Evolutionary conservation across 2,113 vertebrate genomes (phyloP).

Genomic region (Sporophila hypoxantha): DNA sequence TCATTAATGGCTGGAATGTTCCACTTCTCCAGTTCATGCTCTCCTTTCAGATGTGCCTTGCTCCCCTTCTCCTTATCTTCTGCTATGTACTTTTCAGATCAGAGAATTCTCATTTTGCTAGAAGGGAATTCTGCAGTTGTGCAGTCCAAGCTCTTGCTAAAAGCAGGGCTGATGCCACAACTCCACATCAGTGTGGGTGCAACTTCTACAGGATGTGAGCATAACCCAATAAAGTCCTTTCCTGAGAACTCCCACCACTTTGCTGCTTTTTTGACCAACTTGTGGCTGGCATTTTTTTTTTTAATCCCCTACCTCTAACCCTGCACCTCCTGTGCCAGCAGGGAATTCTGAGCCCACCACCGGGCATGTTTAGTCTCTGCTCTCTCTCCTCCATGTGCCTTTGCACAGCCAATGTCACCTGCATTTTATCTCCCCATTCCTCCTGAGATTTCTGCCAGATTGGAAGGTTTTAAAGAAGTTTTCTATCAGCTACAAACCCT

Average conservation of each 20-base stretch:
- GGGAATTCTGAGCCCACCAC: background rate
- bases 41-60: background rate
- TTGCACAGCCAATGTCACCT: background rate
- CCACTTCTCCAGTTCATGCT: background rate
- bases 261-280: background rate
- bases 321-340: background rate
- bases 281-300: background rate
- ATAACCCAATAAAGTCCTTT: background rate
- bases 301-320: background rate
- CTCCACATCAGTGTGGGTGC: background rate
- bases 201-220: background rate
- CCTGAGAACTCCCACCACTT: background rate
- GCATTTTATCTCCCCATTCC: background rate
- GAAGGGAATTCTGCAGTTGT: background rate
- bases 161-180: background rate
- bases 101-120: background rate
- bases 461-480: background rate
- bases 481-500: background rate
- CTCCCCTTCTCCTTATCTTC: background rate
- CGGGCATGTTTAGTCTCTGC: accelerated
- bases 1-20: background rate
- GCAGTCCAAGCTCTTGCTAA: background rate
- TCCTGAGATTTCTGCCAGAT: background rate
- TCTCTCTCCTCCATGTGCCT: background rate
- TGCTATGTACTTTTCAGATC: background rate